These are phyloP conservation scores for Drosophila leontia DNA, from an alignment of 1,140 invertebrate species.

Conservation along the genomic window DNA sequence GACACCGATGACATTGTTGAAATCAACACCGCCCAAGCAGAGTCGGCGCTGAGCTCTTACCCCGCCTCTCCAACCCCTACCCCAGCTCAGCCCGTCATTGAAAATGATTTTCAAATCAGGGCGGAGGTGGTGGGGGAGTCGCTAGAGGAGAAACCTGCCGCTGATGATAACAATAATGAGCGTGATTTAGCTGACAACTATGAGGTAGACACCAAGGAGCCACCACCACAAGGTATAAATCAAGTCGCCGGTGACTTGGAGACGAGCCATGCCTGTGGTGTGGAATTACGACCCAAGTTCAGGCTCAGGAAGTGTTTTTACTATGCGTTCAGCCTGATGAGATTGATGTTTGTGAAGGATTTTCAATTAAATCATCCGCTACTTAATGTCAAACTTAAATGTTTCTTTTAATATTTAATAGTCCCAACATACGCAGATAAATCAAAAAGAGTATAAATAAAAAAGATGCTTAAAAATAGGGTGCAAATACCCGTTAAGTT, in stretches of 20 bases:
- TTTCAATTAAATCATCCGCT: background rate
- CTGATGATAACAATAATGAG: constrained; percentile 83
- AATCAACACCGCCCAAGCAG: constrained; percentile 65
- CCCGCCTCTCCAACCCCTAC: background rate
- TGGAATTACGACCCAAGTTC: constrained; percentile 19
- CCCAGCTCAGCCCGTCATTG: constrained; percentile 47
- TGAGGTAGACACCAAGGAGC: constrained; percentile 52
- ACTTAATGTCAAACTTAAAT: background rate
- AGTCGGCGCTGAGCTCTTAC: constrained; percentile 13
- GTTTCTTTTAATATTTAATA: background rate
- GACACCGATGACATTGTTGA: constrained; percentile 81
- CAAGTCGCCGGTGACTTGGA: constrained; percentile 34
- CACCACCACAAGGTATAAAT: constrained; percentile 59
- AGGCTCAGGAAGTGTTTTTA: constrained; percentile 19
- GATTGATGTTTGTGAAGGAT: background rate
- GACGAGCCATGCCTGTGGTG: constrained; percentile 4
- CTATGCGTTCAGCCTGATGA: background rate
- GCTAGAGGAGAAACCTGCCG: constrained; percentile 50
- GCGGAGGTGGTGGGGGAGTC: constrained; percentile 6
- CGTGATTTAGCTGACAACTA: constrained; percentile 81
- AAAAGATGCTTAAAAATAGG: background rate
- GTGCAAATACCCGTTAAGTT: background rate
- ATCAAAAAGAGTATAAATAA: background rate
- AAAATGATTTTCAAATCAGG: constrained; percentile 84
- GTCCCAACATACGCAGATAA: background rate